phyloP scores from a whole-genome alignment of 2,113 vertebrate genomes.

The Tympanuchus pallidicinctus region DNA sequence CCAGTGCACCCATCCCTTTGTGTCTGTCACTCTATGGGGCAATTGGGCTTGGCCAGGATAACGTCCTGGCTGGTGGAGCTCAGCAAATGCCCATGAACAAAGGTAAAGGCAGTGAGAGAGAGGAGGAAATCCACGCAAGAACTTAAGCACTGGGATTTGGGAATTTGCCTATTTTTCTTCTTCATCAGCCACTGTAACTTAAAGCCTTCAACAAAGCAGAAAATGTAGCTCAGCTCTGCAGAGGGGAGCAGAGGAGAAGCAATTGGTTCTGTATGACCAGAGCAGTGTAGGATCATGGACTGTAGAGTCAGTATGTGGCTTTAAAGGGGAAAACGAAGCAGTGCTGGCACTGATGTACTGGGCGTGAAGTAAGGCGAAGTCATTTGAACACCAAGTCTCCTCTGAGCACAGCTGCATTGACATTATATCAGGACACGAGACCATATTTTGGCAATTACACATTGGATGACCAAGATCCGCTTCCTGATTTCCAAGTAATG shows the following conservation, averaged over 20 bases:
- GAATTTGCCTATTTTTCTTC: not conserved
- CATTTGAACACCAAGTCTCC: not conserved
- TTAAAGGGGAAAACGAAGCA: not conserved
- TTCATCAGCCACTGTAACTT: not conserved
- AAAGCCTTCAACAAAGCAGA: not conserved
- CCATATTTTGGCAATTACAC: not conserved
- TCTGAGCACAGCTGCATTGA: not conserved
- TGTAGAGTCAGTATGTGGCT: not conserved
- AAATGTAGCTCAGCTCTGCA: not conserved
- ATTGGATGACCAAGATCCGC: not conserved
- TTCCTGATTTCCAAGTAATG: not conserved
- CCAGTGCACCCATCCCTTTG: not conserved
- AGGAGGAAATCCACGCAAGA: not conserved
- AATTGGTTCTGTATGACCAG: not conserved
- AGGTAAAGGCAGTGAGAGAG: not conserved
- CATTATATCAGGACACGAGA: not conserved
- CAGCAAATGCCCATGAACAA: not conserved
- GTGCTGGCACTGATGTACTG: not conserved
- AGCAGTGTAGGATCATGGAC: not conserved
- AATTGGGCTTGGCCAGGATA: accelerated
- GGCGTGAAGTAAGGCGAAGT: not conserved
- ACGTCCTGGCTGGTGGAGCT: accelerated
- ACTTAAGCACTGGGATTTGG: not conserved
- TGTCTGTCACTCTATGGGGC: accelerated
- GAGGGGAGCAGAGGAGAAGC: not conserved